Percentiles rank a stretch among this genome's conserved stretches.
These are phyloP conservation scores for Oriolus oriolus DNA, from an alignment of 2,113 vertebrate genomes.

Conservation along the genomic window DNA sequence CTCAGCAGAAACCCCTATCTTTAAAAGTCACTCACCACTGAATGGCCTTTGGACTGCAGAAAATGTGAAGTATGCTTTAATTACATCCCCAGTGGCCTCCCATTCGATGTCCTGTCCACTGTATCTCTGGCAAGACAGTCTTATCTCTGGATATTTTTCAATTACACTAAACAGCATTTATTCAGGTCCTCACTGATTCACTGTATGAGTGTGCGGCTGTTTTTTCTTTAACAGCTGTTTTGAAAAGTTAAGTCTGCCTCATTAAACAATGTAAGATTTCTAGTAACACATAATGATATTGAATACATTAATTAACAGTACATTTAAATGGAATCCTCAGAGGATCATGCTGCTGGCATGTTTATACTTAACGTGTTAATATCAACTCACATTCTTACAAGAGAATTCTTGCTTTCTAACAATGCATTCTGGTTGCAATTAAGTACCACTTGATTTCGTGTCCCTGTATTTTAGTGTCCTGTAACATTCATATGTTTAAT, in stretches of 20 bases:
- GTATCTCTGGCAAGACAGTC: constrained; percentile 53
- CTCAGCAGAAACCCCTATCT: constrained; percentile 27
- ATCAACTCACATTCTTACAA: constrained; percentile 1
- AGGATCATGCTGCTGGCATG: background rate
- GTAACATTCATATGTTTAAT: background rate
- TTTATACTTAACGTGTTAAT: background rate
- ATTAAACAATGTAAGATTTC: constrained; percentile 54
- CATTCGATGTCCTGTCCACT: constrained; percentile 38
- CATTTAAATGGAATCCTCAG: constrained; percentile 40
- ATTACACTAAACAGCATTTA: constrained; percentile 28
- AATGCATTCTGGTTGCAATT: background rate
- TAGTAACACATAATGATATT: constrained; percentile 20
- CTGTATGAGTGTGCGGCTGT: background rate
- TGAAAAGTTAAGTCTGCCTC: constrained; percentile 53
- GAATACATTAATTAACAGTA: constrained; percentile 54
- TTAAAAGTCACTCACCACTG: constrained; percentile 51
- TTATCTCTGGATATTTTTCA: constrained; percentile 63
- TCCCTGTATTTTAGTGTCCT: background rate
- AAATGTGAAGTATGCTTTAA: constrained; percentile 63
- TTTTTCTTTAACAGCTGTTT: background rate
- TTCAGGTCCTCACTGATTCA: constrained; percentile 34
- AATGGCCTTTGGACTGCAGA: constrained; percentile 34
- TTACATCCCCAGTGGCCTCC: constrained; percentile 52
- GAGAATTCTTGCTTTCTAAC: constrained; percentile 13
- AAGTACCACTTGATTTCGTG: background rate